Conservation (phyloP, 2,888 invertebrate genomes). For the Stenodema calcarata region DNA sequence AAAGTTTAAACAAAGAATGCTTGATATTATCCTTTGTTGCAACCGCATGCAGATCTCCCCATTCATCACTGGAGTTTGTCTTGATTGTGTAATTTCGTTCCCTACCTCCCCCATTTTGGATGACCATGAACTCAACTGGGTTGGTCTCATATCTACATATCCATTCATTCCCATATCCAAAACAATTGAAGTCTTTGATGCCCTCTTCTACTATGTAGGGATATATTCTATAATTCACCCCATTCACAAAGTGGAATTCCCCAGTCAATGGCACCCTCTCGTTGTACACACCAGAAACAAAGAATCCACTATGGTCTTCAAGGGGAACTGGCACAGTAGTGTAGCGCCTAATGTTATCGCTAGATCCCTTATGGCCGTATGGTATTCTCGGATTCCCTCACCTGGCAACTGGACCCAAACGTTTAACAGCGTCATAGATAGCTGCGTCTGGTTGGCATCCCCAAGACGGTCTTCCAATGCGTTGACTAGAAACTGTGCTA, state of each 20-base stretch:
- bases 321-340: neutral
- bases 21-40: neutral
- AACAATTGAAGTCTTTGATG: neutral
- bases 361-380: too few relatives aligned
- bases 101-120: neutral
- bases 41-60: neutral
- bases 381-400: too few relatives aligned
- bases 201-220: neutral
- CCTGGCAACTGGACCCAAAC: too few relatives aligned
- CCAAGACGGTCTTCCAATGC: too few relatives aligned
- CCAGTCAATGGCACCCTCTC: neutral
- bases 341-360: neutral
- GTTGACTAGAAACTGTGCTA: too few relatives aligned
- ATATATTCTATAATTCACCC: neutral
- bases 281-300: neutral
- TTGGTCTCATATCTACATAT: neutral
- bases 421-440: too few relatives aligned
- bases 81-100: neutral
- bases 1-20: neutral
- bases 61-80: neutral
- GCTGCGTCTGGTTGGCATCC: too few relatives aligned
- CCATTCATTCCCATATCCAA: neutral
- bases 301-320: neutral
- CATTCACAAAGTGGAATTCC: neutral
- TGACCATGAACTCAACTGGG: neutral